Evolutionary conservation across 1,140 invertebrate genomes (phyloP), one percentile per base, ranked within the genome.

Genomic region (Megalopta genalis): DNA sequence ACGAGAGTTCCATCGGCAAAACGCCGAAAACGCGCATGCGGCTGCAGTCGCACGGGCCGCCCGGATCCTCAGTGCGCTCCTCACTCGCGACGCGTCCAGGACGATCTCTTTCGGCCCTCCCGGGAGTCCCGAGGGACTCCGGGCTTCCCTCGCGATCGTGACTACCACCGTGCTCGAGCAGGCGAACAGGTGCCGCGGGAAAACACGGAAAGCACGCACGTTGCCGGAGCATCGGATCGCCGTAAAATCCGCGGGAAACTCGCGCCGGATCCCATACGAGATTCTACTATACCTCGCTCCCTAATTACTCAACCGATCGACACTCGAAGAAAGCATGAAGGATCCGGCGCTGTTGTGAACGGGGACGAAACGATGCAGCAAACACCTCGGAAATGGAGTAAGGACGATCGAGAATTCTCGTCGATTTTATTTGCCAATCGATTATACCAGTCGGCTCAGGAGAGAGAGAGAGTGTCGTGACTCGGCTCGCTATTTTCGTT

Each of bases 11-110:
- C 67, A 52, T 37, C n/a, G 66, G 65, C 77, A 82, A 77, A 83
- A 70, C 81, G 90, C 89, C 88, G 89, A 90, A 77, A 83, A 70
- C 81, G 90, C 89, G 89, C 90, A 90, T 91, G 89, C 90, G 89
- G 81, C 80, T 86, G 86, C 86, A 86, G 87, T 86, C 69, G 77
- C 71, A 77, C 86, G 73, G 83, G 87, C 83, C 85, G 84, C 90
- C 90, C 87, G 89, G 90, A 90, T 90, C 86, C 85, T 91, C 89
- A 91, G 90, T 91, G 89, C 88, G 90, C 85, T 86, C 89, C 82
- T 89, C 84, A 86, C 81, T 86, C 90, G 89, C 90, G 88, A 89
- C 86, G 70, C 68, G 83, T 80, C 59, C 52, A 77, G 77, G 77
- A 87, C 77, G 74, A 67, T 78, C 21, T 37, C 71, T 60, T 80